A percentile compares a stretch with the other conserved stretches of the same genome.
Conservation (phyloP, 2,797 vertebrate species). For the Acipenser ruthenus region DNA sequence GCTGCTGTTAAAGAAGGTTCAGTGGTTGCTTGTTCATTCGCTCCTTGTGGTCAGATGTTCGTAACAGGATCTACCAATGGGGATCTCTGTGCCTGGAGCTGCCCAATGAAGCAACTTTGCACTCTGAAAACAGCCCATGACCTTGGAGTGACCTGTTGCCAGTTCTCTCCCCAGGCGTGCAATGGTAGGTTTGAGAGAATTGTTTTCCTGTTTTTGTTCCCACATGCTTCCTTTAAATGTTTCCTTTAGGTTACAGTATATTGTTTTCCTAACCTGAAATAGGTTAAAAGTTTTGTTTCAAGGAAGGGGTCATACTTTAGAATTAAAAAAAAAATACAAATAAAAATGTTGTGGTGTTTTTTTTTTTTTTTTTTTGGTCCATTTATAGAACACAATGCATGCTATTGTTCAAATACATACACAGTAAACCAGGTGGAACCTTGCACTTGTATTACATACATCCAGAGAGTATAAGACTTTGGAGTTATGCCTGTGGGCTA, state of each 20-base stretch:
- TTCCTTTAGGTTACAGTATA: not conserved
- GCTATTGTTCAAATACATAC: too few relatives aligned
- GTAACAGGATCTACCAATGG: slow-evolving; percentile 85
- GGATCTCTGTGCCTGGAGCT: slow-evolving; percentile 84
- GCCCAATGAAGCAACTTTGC: slow-evolving; percentile 71
- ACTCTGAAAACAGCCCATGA: slow-evolving; percentile 84
- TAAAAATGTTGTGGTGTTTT: not conserved
- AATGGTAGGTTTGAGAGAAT: slow-evolving; percentile 55
- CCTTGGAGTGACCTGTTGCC: slow-evolving; percentile 84
- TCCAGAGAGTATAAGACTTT: too few relatives aligned
- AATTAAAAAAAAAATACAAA: not conserved
- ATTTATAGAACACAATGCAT: too few relatives aligned
- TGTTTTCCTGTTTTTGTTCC: slow-evolving; percentile 8
- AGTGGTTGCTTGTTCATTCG: slow-evolving; percentile 83
- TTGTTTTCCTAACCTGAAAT: too few relatives aligned
- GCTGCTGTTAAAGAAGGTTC: slow-evolving; percentile 71
- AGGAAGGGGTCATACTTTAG: not conserved
- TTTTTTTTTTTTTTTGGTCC: not conserved
- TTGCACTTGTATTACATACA: too few relatives aligned
- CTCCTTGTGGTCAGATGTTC: slow-evolving; percentile 73
- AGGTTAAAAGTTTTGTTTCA: too few relatives aligned
- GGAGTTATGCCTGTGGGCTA: too few relatives aligned
- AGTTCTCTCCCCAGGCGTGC: slow-evolving; percentile 65
- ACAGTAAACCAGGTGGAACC: too few relatives aligned
- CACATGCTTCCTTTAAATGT: not conserved